Percentiles rank a stretch among this genome's conserved stretches.
These are phyloP conservation scores for Pterobdella sp. DNA, from an alignment of 2,888 invertebrate species.

Conservation along the genomic window DNA sequence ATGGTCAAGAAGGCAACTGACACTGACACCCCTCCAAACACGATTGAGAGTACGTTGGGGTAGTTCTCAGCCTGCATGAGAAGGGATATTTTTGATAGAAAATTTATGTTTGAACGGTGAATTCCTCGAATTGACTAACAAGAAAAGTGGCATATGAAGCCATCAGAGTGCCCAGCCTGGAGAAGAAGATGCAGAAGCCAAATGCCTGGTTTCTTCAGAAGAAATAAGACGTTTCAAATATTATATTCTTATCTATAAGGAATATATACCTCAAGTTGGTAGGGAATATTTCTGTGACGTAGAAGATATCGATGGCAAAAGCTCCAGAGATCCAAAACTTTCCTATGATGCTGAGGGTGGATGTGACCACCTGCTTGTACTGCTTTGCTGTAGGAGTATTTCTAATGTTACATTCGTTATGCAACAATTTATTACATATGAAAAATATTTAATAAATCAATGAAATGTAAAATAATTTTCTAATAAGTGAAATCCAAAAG, in stretches of 20 bases:
- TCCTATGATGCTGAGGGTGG: constrained; percentile 37
- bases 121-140: constrained; percentile 39
- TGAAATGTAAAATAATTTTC: not conserved
- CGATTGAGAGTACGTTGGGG: constrained; percentile 37
- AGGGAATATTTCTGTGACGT: constrained; percentile 47
- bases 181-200: constrained; percentile 46
- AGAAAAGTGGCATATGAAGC: constrained; percentile 46
- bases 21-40: constrained; percentile 38
- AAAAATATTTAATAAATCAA: not conserved
- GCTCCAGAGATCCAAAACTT: constrained; percentile 49
- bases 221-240: not conserved
- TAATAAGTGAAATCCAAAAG: not conserved
- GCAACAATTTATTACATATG: not conserved
- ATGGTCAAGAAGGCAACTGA: constrained; percentile 36
- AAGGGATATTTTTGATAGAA: not conserved
- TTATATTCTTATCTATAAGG: too few relatives aligned
- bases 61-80: not conserved
- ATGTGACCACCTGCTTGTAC: not conserved
- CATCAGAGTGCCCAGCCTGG: constrained; percentile 45
- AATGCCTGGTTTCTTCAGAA: constrained; percentile 44
- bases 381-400: not conserved
- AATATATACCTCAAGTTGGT: constrained; percentile 46
- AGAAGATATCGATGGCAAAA: constrained; percentile 46
- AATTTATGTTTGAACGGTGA: not conserved
- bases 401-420: too few relatives aligned